phyloP scores from a whole-genome alignment of 2,888 invertebrate genomes.

The Octodonta nipae region DNA sequence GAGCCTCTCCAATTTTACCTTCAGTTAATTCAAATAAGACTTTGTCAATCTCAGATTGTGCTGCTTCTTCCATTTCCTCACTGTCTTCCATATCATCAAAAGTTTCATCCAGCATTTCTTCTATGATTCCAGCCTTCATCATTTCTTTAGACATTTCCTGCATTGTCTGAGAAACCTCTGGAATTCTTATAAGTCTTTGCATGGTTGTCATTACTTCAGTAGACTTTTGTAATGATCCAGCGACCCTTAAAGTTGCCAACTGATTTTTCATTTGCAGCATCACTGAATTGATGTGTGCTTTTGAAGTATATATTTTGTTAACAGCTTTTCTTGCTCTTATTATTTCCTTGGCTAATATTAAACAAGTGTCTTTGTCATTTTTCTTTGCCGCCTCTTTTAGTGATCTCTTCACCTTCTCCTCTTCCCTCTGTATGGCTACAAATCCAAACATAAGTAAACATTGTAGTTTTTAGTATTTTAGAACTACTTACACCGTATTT shows the following conservation, averaged over 20 bases:
- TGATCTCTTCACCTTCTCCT: constrained; percentile 87
- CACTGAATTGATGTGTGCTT: constrained; percentile 93
- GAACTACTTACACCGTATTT: constrained; percentile 67
- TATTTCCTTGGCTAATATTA: constrained; percentile 85
- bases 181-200: constrained; percentile 80
- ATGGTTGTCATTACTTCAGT: constrained; percentile 98
- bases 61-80: constrained; percentile 89
- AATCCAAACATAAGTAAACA: constrained; percentile 13
- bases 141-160: constrained; percentile 95
- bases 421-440: constrained; percentile 85
- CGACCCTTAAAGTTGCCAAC: constrained; percentile 83
- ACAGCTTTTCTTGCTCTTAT: constrained; percentile 76
- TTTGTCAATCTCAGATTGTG: constrained; percentile 64
- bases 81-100: constrained; percentile 88
- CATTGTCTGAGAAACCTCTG: constrained; percentile 92
- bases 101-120: constrained; percentile 97
- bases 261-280: constrained; percentile 97
- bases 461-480: not conserved
- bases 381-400: constrained; percentile 92
- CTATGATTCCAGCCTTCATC: constrained; percentile 97
- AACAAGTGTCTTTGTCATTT: constrained; percentile 85
- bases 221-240: constrained; percentile 85
- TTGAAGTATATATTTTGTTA: constrained; percentile 84
- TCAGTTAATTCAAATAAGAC: constrained; percentile 76
- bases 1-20: constrained; percentile 84